Evolutionary conservation across 1,140 invertebrate genomes (phyloP), one percentile per base, ranked within the genome.

Genomic region (Matsumurasca onukii): DNA sequence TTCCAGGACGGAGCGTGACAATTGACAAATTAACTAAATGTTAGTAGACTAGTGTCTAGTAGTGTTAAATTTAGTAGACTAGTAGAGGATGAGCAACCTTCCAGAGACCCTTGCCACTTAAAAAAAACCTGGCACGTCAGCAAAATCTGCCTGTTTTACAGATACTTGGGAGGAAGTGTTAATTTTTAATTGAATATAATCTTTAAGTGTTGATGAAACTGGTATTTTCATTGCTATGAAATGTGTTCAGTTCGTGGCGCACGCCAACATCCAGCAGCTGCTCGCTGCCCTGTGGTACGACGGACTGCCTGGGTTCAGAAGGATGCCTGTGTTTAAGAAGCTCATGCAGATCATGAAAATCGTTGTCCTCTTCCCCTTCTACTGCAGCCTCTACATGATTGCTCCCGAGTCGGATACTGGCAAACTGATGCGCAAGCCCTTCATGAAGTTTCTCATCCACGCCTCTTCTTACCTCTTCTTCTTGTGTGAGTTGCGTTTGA

Each of bases 391-490:
- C 39, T 96, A 97, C 74, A 90, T 94, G 80, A 75, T 95, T 15
- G 86, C 88, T 0, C 93, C 93, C 0, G 86, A 89, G 70, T 90
- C 89, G 59, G 80, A 83, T 29, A 87, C 86, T 24, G 94, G 92
- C 0, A 87, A 86, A 75, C 81, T 93, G 1, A 89, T 97, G 85
- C 85, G 91, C 70, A 92, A 91, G 75, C 95, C 95, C 0, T 97
- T 97, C 77, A 94, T 97, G 88, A 97, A 97, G 79, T 98, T 98
- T 78, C 85, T 97, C 69, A 90, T 92, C 67, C 94, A 97, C 76
- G 92, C 93, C 0, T 91, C 92, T 0, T 95, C 93, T 17, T 97
- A 97, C 79, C 82, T 95, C 45, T 94, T 95, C 80, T 97, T 97
- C 78, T 82, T 98, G 49, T 81, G 93, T 94, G 77, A 87, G 88